Base-by-base conservation (phyloP, 2,797 vertebrate species). In the Hippopotamyrus pictus region DNA sequence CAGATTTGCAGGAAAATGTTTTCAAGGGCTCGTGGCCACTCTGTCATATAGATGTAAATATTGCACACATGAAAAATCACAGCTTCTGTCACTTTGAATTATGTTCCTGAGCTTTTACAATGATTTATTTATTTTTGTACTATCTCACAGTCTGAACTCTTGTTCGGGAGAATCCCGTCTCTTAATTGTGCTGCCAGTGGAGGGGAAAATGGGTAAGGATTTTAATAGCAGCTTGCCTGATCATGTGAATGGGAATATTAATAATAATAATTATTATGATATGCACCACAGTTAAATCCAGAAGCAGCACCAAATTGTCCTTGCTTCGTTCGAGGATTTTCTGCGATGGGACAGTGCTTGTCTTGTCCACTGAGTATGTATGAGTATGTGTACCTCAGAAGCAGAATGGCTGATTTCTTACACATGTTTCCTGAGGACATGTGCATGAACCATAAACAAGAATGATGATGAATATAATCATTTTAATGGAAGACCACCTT, bases 81-180 rank as follows among this genome's bases (percentile, higher is more conserved):
- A 91, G 94, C 93, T 92, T 65, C 92, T 91, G 92, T 91, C 92
- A 93, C 92, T 90, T 73, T 87, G 48, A 54, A 46, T 89, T 89
- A 65, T 87, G 84, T 89, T 87, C 85, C 89, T n/a, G n/a, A 92
- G 88, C 94, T 93, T 91, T 93, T 93, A 88, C 90, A 91, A 86
- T 94, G 90, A 93, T 94, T 95, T 93, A 87, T 95, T 95, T 94
- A 94, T 95, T 95, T 95, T 95, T 95, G 82, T 95, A 94, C 91
- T 91, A 54, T 85, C 88, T 93, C 93, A 92, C 92, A 59, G 48
- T 87, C 84, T 86, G 83, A 48, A 51, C 48, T 73, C 84, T 53
- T 87, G 44, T 41, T 54, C 37, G 46, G 84, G 50, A 76, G 84
- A 62, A 73, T 54, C 86, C 83, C 33, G 17, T 73, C 84, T 86